Percentiles rank a stretch among this genome's conserved stretches.
These are phyloP conservation scores for Ophion ventricosus DNA, from an alignment of 2,888 invertebrate species.

Conservation along the genomic window DNA sequence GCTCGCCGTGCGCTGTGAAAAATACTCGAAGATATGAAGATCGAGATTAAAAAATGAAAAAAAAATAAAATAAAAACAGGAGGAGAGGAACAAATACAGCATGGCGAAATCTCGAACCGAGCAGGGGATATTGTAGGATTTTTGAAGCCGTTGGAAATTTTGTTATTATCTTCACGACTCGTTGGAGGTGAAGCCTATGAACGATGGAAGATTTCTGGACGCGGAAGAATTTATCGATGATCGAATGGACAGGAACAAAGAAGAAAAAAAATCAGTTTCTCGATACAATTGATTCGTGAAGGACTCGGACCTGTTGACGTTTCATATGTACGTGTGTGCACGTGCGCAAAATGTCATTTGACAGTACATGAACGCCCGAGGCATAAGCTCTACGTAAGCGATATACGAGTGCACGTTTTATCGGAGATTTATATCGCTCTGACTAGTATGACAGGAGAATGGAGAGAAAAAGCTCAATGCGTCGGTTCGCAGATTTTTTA, in stretches of 20 bases:
- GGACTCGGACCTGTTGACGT: background rate
- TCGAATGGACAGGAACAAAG: background rate
- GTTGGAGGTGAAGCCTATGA: too few relatives aligned
- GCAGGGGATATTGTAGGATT: too few relatives aligned
- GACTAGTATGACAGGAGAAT: slow-evolving; percentile 32
- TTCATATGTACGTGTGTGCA: background rate
- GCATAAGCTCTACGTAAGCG: slow-evolving; percentile 35
- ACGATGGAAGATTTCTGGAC: too few relatives aligned
- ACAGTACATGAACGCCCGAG: slow-evolving; percentile 39
- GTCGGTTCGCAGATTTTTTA: slow-evolving; percentile 56
- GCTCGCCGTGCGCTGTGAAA: too few relatives aligned
- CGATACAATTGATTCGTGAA: background rate
- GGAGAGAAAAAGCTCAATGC: slow-evolving; percentile 14
- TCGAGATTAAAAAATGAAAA: too few relatives aligned
- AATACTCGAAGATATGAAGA: too few relatives aligned
- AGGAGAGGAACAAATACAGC: too few relatives aligned
- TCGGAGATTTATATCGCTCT: slow-evolving; percentile 48
- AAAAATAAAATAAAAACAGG: too few relatives aligned
- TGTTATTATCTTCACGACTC: too few relatives aligned
- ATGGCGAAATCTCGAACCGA: too few relatives aligned
- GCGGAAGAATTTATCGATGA: background rate
- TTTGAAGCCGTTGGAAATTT: too few relatives aligned
- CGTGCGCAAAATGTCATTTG: slow-evolving; percentile 7
- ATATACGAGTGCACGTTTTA: slow-evolving; percentile 16
- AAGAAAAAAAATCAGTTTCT: background rate